Base-by-base conservation (phyloP, 2,888 invertebrate genomes). In the Orthosia incerta region DNA sequence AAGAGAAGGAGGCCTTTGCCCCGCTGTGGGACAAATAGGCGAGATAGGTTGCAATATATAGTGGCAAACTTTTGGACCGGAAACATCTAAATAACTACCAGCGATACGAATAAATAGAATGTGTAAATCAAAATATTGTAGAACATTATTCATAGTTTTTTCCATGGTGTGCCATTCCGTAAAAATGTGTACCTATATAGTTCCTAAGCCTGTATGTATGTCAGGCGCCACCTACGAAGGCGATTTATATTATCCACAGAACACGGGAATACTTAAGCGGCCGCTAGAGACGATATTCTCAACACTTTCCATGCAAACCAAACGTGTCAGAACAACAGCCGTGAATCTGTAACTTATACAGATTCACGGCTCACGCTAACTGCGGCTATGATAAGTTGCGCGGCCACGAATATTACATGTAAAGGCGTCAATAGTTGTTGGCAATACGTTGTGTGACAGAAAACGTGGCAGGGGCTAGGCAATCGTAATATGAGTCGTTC, bases 211-310 rank as follows among this genome's bases (percentile, higher is more conserved):
- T 16, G 31, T 18, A 51, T 7, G 18, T 46, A 18, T 48, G 12
- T 55, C 23, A 55, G 63, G 23, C 50, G 39, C 76, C 76, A 67
- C 20, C 50, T 51, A 63, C 26, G 46, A 13, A 4, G n/a, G 45
- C 45, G 31, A 31, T n/a, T n/a, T 23, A 7, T 51, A 51, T n/a
- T 13, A n/a, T 53, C 55, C 20, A 2, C 13, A 26, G 9, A 59
- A 2, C 12, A 59, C 57, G 9, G 56, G 12, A 12, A 57, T 31
- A 31, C 31, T n/a, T 13, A 12, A 15, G 23, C n/a, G n/a, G 57
- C 18, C 2, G 57, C 18, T 39, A n/a, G 57, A 59, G 59, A 59
- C 59, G n/a, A 11, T 13, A 5, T 59, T n/a, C 13, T 31, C 4
- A 57, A 12, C 31, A n/a, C 13, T 59, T 39, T 39, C 39, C n/a